Evolutionary conservation across 53 echinoderm and acorn worm genomes (phyloP), one percentile per base, ranked within the genome.

Genomic region (Stichopus horrens): DNA sequence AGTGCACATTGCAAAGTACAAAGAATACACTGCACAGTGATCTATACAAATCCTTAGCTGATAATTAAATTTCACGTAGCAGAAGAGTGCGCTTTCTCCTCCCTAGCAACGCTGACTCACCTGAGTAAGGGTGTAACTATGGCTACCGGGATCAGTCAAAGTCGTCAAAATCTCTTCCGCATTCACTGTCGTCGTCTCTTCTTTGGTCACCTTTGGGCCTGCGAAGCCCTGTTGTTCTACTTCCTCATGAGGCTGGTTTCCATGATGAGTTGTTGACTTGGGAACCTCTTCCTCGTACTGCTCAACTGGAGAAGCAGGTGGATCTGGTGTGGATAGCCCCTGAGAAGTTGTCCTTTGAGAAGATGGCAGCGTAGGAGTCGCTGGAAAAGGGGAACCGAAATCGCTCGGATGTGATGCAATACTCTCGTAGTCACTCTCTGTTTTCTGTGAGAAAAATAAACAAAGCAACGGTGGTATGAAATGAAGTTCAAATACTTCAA

Each of bases 381-480:
- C 86, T 54, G 92, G 92, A 59, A 89, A 92, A 0, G 98, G 98
- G 6, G 97, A 97, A 2, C 98, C 98, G 57, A 97, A 94, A 53
- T 95, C 93, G 77, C 94, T 95, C 55, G 71, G 74, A 16, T 89
- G 92, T 52, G 98, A 97, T 53, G 94, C 88, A 52, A 94, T 83
- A 23, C 98, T 97, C 60, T 97, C 97, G 78, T 97, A 95, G 66
- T 97, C 98, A 86, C 98, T 97, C 75, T 97, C 97, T 22, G 91
- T 76, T 57, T 83, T 58, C 60, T 83, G 52, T 71, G 6, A 71
- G 18, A 71, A 71, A 16, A 59, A 9, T n/a, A 16, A 71, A 37
- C 37, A 37, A 0, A 37, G 37, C 37, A 37, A 37, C 37, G 37
- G 37, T 37, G 37, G 37, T 37, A 37, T 37, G 37, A 37, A 37